phyloP scores from a whole-genome alignment of 2,113 vertebrate species.

The Recurvirostra avosetta region DNA sequence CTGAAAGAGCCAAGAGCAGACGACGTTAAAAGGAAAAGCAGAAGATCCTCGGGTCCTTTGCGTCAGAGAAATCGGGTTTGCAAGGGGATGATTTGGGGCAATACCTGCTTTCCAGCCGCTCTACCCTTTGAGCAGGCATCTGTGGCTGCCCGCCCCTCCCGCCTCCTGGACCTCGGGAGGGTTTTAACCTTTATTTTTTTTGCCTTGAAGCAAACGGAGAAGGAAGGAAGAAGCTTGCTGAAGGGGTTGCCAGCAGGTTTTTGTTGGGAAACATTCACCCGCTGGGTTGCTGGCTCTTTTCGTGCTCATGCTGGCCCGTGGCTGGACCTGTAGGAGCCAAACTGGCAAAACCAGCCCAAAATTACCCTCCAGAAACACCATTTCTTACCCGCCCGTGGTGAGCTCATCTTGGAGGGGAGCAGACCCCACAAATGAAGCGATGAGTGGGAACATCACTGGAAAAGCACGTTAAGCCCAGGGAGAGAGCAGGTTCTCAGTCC shows the following conservation, averaged over 20 bases:
- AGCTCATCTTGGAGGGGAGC: fast-evolving
- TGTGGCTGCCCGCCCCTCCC: not conserved
- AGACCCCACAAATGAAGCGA: not conserved
- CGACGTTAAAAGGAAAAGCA: not conserved
- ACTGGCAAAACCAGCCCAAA: not conserved
- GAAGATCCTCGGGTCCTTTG: not conserved
- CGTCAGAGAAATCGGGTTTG: not conserved
- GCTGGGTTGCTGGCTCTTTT: not conserved
- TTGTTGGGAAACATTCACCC: not conserved
- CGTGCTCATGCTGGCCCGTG: fast-evolving
- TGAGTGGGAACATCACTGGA: not conserved
- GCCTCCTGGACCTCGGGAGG: not conserved
- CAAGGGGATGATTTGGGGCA: not conserved
- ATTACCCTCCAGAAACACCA: not conserved
- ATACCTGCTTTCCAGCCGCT: not conserved
- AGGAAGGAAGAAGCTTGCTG: not conserved
- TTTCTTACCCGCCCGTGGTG: not conserved
- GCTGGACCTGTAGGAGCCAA: not conserved
- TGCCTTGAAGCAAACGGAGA: not conserved
- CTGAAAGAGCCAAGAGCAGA: not conserved
- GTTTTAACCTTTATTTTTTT: not conserved
- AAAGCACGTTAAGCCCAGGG: fast-evolving
- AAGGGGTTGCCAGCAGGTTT: not conserved
- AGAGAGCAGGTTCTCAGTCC: not conserved
- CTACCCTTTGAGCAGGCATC: not conserved